Evolutionary conservation across 2,888 invertebrate genomes (phyloP).

Genomic region (Embidobia sp.): DNA sequence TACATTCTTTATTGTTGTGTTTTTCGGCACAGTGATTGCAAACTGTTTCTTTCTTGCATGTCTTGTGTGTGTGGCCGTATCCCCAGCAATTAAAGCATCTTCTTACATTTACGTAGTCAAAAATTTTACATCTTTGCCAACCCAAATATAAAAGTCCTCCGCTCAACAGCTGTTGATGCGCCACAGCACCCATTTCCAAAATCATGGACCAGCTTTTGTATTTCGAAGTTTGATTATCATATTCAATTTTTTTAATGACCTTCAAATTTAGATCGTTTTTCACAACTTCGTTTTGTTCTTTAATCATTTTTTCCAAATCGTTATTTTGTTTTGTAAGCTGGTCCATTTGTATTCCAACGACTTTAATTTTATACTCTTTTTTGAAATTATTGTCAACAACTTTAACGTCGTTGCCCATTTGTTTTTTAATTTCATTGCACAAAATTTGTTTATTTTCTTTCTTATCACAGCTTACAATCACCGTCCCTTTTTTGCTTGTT

Average conservation of each 20-base stretch:
- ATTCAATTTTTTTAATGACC: background rate
- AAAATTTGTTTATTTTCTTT: background rate
- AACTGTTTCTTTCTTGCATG: no score
- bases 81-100: no score
- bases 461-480: background rate
- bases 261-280: background rate
- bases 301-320: background rate
- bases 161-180: no score
- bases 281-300: constrained; percentile 11
- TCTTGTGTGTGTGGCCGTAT: no score
- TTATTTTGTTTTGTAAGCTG: background rate
- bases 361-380: constrained; percentile 1
- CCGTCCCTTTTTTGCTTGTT: constrained; percentile 5
- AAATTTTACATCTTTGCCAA: no score
- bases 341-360: constrained; percentile 2
- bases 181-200: no score
- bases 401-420: constrained; percentile 3
- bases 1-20: no score
- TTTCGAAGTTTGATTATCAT: constrained; percentile 2
- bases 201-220: no score
- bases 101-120: no score
- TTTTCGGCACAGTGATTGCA: no score
- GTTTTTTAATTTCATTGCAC: background rate
- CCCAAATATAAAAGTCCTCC: no score
- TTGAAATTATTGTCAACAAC: background rate